Percentiles rank a stretch among this genome's conserved stretches.
Conservation (phyloP, 2,888 invertebrate species). For the Eutolmus rufibarbis region DNA sequence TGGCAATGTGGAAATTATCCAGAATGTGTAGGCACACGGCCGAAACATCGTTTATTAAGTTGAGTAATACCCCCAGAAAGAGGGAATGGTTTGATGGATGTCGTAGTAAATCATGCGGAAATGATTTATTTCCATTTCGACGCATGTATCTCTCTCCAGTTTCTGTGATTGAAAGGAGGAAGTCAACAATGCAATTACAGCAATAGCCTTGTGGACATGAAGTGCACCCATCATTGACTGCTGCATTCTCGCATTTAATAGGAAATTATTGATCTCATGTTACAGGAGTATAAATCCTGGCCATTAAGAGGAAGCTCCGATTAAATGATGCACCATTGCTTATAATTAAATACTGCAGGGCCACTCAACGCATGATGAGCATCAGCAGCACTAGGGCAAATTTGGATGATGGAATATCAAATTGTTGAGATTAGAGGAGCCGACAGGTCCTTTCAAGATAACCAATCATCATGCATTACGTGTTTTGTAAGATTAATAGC, state of each 20-base stretch:
- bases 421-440: not conserved
- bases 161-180: conserved; percentile 17
- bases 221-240: not conserved
- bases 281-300: not conserved
- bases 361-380: not conserved
- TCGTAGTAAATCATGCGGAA: conserved; percentile 21
- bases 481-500: not conserved
- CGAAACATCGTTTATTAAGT: conserved; percentile 23
- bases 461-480: not conserved
- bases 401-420: not conserved
- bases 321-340: not conserved
- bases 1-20: conserved; percentile 6
- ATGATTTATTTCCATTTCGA: conserved; percentile 14
- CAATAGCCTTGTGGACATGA: conserved; percentile 12
- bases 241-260: conserved; percentile 4
- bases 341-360: not conserved
- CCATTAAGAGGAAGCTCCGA: not conserved
- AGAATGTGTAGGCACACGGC: not conserved
- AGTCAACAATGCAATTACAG: conserved; percentile 27
- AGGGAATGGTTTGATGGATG: not conserved
- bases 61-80: not conserved
- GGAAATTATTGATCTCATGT: conserved; percentile 13
- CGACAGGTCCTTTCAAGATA: not conserved
- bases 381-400: not conserved
- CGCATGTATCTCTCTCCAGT: conserved; percentile 4